Evolutionary conservation across 2,113 vertebrate genomes (phyloP), one percentile per base, ranked within the genome.

Genomic region (rat (Rattus norvegicus)): DNA sequence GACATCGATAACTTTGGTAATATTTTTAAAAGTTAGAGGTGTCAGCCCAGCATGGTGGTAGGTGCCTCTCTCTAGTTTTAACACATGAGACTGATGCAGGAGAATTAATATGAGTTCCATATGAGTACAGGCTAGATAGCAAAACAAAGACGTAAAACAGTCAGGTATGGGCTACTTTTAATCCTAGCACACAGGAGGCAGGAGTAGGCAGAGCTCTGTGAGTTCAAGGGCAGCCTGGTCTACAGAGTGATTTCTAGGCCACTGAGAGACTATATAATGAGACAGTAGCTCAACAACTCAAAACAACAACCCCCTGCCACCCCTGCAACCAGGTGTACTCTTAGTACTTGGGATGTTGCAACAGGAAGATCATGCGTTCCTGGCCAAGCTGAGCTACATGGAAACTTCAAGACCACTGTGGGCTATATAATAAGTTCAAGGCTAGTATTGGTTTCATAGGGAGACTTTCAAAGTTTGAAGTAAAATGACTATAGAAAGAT

Each of bases 401-500:
- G 28, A 43, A 49, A 67, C 26, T 69, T 69, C 30, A 13, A 86
- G 17, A 43, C 17, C 26, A 69, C 36, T 61, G 7, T 47, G 81
- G 24, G 43, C 39, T 86, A 69, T 33, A 19, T 49, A 86, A 65
- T 19, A 86, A 33, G 63, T 86, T 86, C 43, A 69, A 86, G 63
- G 39, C 28, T 69, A 87, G 5, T 69, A 47, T 87, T 67, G 30
- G 26, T 49, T 69, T 87, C 84, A 69, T 52, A 59, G 20, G 20
- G 61, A 63, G 22, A 63, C 61, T 63, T 63, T 63, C 22, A 81
- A 83, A 85, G 14, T 63, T 63, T 85, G 84, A 69, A 43, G 16
- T 49, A 94, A 91, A 65, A 77, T 96, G 33, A 63, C 39, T 91
- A 91, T 36, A 73, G 63, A 88, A 96, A 79, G 81, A 83, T 91